Base-by-base conservation (phyloP, 2,113 vertebrate species). In the Eonycteris spelaea region DNA sequence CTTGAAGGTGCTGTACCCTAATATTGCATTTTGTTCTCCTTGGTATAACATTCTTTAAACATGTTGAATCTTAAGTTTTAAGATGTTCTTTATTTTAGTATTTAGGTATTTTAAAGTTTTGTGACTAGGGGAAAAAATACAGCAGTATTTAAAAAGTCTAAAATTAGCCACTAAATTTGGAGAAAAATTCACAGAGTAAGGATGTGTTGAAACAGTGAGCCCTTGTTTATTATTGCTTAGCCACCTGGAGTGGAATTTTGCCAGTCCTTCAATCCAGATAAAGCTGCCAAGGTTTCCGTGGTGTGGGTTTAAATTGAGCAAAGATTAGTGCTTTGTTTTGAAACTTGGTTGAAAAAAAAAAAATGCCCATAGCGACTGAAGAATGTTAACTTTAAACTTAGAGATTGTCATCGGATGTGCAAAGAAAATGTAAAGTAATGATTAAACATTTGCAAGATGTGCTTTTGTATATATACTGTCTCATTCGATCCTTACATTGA, bases 181-280 rank as follows among this genome's bases (percentile, higher is more conserved):
- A 96, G 90, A 79, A 96, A 71, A 97, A 70, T 40, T 86, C 83
- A 80, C 0, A 6, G 67, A 80, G 21, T 71, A 30, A 92, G 92
- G 84, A 85, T 87, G 45, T 84, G 92, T 48, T 65, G 67, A 65
- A 87, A 95, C 82, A 92, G 86, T 67, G 80, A 91, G 53, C 24
- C 74, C 91, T 95, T 96, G 95, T 96, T 93, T 73, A 73, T 83
- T 77, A 26, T 45, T 68, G 70, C 59, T 63, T 45, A 71, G 85
- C 96, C 93, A 95, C 97, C 96, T 96, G 95, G 95, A 85, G 86
- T 75, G 94, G 96, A 84, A 35, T 75, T 74, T n/a, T 79, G 83
- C 96, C 95, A 88, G 63, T 4, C 40, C 14, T 86, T 75, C 84
- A 74, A 11, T 61, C 61, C 96, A 77, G 73, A 79, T 93, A 92